Evolutionary conservation across 1,140 invertebrate species (phyloP).

Genomic region (fruit fly (Drosophila melanogaster)): DNA sequence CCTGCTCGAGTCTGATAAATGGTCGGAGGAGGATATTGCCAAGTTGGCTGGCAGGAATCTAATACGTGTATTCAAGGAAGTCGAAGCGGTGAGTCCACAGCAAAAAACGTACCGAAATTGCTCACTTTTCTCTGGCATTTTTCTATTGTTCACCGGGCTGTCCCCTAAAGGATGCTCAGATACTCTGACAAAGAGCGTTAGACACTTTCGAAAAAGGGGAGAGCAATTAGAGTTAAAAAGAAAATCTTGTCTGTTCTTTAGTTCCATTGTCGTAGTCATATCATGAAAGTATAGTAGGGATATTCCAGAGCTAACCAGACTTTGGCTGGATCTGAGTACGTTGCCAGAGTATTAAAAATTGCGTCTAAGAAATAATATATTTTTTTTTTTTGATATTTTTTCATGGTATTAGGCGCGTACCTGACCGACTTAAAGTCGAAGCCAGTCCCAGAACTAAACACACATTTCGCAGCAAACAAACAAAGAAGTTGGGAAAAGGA

Average conservation of each 20-base stretch:
- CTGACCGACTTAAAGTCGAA: constrained; percentile 50
- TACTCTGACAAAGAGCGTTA: constrained; percentile 16
- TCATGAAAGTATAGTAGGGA: too few relatives aligned
- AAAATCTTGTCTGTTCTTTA: not conserved
- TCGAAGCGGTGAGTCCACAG: constrained; percentile 88
- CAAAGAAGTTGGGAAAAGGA: constrained; percentile 42
- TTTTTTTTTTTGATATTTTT: constrained; percentile 22
- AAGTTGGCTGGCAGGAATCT: constrained; percentile 92
- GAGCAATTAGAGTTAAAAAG: too few relatives aligned
- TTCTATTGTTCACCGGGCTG: constrained; percentile 48
- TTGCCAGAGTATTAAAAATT: constrained; percentile 19
- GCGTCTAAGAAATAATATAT: constrained; percentile 3
- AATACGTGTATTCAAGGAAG: constrained; percentile 90
- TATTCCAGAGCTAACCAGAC: too few relatives aligned
- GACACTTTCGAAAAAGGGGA: not conserved
- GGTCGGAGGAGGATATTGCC: constrained; percentile 90
- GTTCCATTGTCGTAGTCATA: not conserved
- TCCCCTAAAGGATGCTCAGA: constrained; percentile 17
- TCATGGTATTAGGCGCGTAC: constrained; percentile 49
- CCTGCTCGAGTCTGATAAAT: constrained; percentile 88
- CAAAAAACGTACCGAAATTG: constrained; percentile 39
- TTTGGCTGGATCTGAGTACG: not conserved
- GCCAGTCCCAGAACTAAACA: constrained; percentile 35
- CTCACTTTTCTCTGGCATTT: constrained; percentile 52
- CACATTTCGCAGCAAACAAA: constrained; percentile 50